These are phyloP conservation scores for Eupithecia vulgata DNA, from an alignment of 2,888 invertebrate genomes.

Conservation along the genomic window DNA sequence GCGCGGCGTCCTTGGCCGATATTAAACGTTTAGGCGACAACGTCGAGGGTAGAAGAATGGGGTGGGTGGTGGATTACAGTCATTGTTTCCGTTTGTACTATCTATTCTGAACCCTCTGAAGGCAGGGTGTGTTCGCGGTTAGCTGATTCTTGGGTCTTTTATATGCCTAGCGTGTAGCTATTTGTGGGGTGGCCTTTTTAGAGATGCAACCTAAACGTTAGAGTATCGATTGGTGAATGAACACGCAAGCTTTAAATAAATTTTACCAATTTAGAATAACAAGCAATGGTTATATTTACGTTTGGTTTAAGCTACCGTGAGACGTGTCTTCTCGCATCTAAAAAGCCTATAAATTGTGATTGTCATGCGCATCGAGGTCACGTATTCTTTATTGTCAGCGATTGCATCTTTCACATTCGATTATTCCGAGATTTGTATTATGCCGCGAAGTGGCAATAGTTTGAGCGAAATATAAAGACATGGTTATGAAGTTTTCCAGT, in stretches of 20 bases:
- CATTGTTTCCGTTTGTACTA: constrained; percentile 69
- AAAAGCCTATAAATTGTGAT: constrained; percentile 24
- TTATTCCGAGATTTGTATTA: constrained; percentile 42
- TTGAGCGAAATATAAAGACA: constrained; percentile 46
- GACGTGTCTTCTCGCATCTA: constrained; percentile 20
- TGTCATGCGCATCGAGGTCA: constrained; percentile 30
- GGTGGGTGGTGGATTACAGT: constrained; percentile 55
- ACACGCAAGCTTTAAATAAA: constrained; percentile 1
- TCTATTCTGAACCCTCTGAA: constrained; percentile 50
- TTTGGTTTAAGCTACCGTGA: constrained; percentile 20
- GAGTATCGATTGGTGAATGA: constrained; percentile 25
- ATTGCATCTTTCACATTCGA: constrained; percentile 29
- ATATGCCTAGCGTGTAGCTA: constrained; percentile 28
- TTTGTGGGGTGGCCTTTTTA: constrained; percentile 27
- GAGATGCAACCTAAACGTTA: constrained; percentile 9
- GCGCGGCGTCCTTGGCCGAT: constrained; percentile 72
- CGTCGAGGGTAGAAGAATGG: constrained; percentile 51
- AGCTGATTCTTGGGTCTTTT: constrained; percentile 36
- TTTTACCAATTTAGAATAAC: constrained; percentile 3
- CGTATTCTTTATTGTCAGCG: constrained; percentile 29
- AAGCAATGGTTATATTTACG: background rate
- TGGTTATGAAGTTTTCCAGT: constrained; percentile 46
- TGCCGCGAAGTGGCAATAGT: constrained; percentile 33
- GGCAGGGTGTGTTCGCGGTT: constrained; percentile 51
- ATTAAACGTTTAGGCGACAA: constrained; percentile 72